phyloP scores from a whole-genome alignment of 2,888 invertebrate species.

The Carabus problematicus region DNA sequence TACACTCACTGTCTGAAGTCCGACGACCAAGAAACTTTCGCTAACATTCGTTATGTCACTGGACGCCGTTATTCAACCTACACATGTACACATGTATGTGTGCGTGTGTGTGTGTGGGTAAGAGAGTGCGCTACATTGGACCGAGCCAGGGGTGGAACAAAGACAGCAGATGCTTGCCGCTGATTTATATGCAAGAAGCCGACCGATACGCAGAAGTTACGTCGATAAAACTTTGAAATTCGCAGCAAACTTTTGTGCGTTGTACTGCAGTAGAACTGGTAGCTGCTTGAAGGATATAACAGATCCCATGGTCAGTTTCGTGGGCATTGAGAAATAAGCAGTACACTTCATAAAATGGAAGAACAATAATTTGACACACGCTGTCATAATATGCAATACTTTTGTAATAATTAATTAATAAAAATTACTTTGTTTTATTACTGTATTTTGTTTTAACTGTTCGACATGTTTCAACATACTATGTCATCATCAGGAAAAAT shows the following conservation, averaged over 20 bases:
- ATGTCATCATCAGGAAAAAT: too few species aligned
- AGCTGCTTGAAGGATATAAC: too few species aligned
- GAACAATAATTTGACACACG: too few species aligned
- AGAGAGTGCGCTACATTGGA: conserved; percentile 15
- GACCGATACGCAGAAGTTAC: conserved; percentile 49
- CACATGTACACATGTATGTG: background rate
- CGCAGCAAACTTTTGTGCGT: conserved; percentile 33
- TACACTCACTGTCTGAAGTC: conserved; percentile 35
- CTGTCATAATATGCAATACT: too few species aligned
- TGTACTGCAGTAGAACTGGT: background rate
- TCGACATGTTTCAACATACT: too few species aligned
- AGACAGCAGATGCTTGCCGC: conserved; percentile 42
- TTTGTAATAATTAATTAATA: too few species aligned
- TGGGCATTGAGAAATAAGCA: too few species aligned
- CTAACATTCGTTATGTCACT: conserved; percentile 57
- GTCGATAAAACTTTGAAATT: conserved; percentile 55
- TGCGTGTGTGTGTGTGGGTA: conserved; percentile 3
- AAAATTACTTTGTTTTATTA: too few species aligned
- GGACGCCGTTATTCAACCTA: conserved; percentile 54
- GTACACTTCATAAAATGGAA: too few species aligned
- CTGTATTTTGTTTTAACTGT: too few species aligned
- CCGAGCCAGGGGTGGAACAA: background rate
- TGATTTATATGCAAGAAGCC: conserved; percentile 54
- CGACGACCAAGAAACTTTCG: conserved; percentile 30
- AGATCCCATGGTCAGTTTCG: too few species aligned